These are phyloP conservation scores for Drosophila acutilabella DNA, from an alignment of 2,888 invertebrate species.

Conservation along the genomic window DNA sequence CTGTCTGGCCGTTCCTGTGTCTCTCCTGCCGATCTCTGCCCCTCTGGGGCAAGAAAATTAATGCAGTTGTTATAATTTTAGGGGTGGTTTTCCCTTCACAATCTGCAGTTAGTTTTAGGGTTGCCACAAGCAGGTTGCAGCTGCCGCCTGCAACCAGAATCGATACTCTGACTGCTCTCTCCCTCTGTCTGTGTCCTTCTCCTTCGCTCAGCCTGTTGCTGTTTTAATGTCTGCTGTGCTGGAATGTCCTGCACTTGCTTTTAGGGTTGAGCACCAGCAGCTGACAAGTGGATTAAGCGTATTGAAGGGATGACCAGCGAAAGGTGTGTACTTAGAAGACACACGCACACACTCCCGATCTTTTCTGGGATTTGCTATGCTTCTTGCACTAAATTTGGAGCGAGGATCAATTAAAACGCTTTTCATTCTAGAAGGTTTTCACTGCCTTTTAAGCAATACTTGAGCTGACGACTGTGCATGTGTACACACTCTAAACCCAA, in stretches of 20 bases:
- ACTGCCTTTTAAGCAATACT: too few relatives aligned
- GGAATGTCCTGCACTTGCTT: slow-evolving; percentile 49
- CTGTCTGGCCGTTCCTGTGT: slow-evolving; percentile 23
- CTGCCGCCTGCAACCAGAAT: slow-evolving; percentile 49
- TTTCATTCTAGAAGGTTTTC: too few relatives aligned
- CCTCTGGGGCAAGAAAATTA: slow-evolving; percentile 67
- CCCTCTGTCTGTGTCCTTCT: not conserved
- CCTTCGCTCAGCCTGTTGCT: slow-evolving; percentile 47
- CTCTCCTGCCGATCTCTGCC: slow-evolving; percentile 31
- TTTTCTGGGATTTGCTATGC: slow-evolving; percentile 40
- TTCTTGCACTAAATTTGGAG: slow-evolving; percentile 4
- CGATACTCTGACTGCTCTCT: slow-evolving; percentile 11
- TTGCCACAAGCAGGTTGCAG: slow-evolving; percentile 71
- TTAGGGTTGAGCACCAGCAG: slow-evolving; percentile 58
- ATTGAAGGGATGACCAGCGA: slow-evolving; percentile 44
- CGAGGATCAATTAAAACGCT: not conserved
- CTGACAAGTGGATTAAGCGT: slow-evolving; percentile 59
- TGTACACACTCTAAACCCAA: slow-evolving; percentile 52
- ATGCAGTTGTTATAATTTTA: slow-evolving; percentile 72
- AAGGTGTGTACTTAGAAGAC: slow-evolving; percentile 11
- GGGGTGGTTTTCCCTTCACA: slow-evolving; percentile 66
- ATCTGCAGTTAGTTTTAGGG: slow-evolving; percentile 40
- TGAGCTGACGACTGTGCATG: not conserved
- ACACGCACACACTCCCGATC: not conserved
- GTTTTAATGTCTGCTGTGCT: slow-evolving; percentile 9